These are phyloP conservation scores for Tenthredo distinguenda DNA, from an alignment of 2,888 invertebrate genomes.

Conservation along the genomic window DNA sequence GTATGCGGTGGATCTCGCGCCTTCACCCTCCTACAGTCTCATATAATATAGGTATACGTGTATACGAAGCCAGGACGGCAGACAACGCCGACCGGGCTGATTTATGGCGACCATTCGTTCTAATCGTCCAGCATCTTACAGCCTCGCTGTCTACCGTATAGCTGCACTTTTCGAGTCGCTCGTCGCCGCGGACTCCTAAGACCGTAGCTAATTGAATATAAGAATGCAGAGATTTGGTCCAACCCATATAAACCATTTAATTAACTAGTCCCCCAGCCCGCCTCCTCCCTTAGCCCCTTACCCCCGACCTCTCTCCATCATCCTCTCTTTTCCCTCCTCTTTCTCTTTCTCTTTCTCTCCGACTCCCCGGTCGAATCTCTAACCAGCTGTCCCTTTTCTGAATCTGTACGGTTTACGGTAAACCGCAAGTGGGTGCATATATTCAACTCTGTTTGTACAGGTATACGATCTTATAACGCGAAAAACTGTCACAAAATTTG, in stretches of 20 bases:
- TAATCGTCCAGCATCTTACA: constrained; percentile 74
- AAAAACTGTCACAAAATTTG: not conserved
- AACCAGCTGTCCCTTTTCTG: not conserved
- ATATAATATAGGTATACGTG: not conserved
- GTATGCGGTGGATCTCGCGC: not conserved
- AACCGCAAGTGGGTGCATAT: not conserved
- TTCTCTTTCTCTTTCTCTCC: not conserved
- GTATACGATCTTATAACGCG: not conserved
- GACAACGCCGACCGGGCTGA: constrained; percentile 71
- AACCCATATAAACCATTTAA: constrained; percentile 73
- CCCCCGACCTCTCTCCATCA: not conserved
- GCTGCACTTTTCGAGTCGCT: constrained; percentile 67
- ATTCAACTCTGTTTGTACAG: not conserved
- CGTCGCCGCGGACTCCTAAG: constrained; percentile 51
- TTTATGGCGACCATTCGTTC: constrained; percentile 75
- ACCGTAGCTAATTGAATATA: constrained; percentile 74
- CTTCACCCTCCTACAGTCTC: not conserved
- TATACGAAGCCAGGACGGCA: not conserved
- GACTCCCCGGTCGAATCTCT: constrained; percentile 14
- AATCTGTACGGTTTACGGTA: not conserved
- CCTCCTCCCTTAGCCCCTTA: not conserved
- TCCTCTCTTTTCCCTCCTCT: not conserved
- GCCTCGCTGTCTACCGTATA: constrained; percentile 65
- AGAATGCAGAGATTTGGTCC: constrained; percentile 72
- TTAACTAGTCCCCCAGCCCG: constrained; percentile 65